These are phyloP conservation scores for Chondrosia reniformis DNA, from an alignment of 37 sponge, comb jelly and placozoan genomes.

Conservation along the genomic window DNA sequence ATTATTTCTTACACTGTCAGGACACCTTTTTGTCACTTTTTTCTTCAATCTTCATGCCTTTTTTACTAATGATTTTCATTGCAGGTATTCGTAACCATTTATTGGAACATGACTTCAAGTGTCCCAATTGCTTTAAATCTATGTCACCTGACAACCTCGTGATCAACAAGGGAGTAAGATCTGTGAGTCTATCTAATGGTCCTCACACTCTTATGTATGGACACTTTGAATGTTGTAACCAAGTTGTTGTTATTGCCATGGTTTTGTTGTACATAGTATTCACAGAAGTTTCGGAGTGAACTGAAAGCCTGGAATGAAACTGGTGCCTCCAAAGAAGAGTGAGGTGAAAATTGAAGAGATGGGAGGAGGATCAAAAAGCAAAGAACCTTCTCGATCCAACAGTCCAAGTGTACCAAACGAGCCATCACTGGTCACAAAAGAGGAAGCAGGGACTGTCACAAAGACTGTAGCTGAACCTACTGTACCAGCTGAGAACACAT, in stretches of 20 bases:
- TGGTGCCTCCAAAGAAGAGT: not conserved
- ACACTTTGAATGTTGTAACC: too few species aligned
- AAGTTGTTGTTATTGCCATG: too few species aligned
- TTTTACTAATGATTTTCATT: too few species aligned
- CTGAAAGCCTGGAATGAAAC: not conserved
- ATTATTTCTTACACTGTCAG: too few species aligned
- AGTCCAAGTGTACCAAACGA: too few species aligned
- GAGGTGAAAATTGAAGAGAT: too few species aligned
- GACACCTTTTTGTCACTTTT: too few species aligned
- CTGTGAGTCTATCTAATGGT: conserved; percentile 35
- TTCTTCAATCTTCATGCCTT: too few species aligned
- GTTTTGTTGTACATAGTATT: too few species aligned
- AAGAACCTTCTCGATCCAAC: not conserved
- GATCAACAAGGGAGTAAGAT: conserved; percentile 69
- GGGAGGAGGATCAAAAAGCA: not conserved
- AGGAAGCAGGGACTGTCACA: not conserved
- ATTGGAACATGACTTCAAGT: conserved; percentile 78
- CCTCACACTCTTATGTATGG: not conserved
- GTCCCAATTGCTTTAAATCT: conserved; percentile 54
- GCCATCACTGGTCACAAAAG: too few species aligned
- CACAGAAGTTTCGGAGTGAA: not conserved
- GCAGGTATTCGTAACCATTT: conserved; percentile 76
- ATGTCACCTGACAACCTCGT: conserved; percentile 82
- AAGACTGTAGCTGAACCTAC: not conserved
- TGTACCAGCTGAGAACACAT: too few species aligned